Evolutionary conservation across 2,888 invertebrate genomes (phyloP), one percentile per base, ranked within the genome.

Genomic region (Rhimphoctona megacephalus): DNA sequence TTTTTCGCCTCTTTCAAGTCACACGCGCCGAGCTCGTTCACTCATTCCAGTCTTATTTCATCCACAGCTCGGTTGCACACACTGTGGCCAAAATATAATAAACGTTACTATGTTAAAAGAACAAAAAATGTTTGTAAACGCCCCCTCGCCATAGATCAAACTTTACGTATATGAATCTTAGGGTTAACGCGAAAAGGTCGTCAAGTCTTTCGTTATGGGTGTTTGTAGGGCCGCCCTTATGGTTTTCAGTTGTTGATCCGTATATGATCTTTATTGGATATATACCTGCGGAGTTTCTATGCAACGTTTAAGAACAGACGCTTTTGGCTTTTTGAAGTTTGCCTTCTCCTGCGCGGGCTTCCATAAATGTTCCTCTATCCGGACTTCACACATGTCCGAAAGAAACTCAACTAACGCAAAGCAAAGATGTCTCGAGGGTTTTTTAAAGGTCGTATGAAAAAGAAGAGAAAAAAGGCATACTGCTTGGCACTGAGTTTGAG

Each of bases 101-200:
- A 92, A 93, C 90, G 91, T 91, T 92, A 92, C 93, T 91, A 92
- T 92, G 92, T 92, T 91, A 91, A 91, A 61, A 57, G 54, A 49
- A 57, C n/a, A 14, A 52, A 49, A 90, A 91, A 78, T 90, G 90
- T 87, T 88, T 89, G 92, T 91, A 91, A 90, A 92, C 93, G 92
- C 93, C 92, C 92, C 74, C 72, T 74, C 74, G 90, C 91, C 89
- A 93, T 92, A 92, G 92, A 92, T 93, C 92, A 92, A 82, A 83
- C 89, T 88, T 89, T 81, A 73, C 64, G 36, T 43, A 57, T 46
- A 57, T 49, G 39, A 46, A 39, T 69, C 36, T 52, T 11, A 17
- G 61, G 61, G 30, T 54, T 8, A 72, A 54, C 30, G 72, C 52
- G 33, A 72, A 33, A 76, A 64, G 43, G 61, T 22, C 76, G 43